Percentiles rank a stretch among this genome's conserved stretches.
Conservation (phyloP, 2,888 invertebrate species). For the Timema cristinae region DNA sequence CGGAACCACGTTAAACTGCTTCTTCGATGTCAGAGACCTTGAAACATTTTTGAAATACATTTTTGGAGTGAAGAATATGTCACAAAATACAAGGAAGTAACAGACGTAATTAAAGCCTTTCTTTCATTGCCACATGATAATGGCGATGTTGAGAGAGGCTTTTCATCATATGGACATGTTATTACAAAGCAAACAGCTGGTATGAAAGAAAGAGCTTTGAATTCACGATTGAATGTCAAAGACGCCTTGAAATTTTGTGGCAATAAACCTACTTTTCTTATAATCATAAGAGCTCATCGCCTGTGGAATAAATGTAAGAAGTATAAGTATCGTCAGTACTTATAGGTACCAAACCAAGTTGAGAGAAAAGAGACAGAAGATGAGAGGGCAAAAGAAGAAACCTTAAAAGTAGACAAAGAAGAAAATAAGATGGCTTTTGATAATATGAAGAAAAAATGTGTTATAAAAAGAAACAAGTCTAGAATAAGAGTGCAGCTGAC, state of each 20-base stretch:
- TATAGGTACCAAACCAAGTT: slow-evolving; percentile 1
- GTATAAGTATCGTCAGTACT: not conserved
- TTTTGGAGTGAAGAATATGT: slow-evolving; percentile 6
- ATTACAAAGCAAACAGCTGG: not conserved
- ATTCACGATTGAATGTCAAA: not conserved
- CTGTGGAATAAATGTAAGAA: too few species aligned
- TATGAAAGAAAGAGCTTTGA: slow-evolving; percentile 4
- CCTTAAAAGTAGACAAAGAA: not conserved
- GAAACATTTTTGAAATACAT: slow-evolving; percentile 10
- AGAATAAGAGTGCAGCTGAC: not conserved
- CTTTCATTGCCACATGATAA: too few species aligned
- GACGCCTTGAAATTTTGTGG: not conserved
- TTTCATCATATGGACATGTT: too few species aligned
- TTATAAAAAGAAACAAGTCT: not conserved
- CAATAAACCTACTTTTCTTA: not conserved
- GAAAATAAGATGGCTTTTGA: not conserved
- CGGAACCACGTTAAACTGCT: too few species aligned
- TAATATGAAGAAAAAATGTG: slow-evolving; percentile 9
- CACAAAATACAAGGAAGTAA: slow-evolving; percentile 11
- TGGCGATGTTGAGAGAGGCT: too few species aligned
- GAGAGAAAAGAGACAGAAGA: not conserved
- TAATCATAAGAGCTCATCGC: slow-evolving; percentile 3
- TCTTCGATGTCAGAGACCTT: not conserved
- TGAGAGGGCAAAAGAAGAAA: not conserved
- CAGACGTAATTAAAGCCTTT: not conserved